phyloP scores from a whole-genome alignment of 2,888 invertebrate genomes.

The Mythimna albipuncta region DNA sequence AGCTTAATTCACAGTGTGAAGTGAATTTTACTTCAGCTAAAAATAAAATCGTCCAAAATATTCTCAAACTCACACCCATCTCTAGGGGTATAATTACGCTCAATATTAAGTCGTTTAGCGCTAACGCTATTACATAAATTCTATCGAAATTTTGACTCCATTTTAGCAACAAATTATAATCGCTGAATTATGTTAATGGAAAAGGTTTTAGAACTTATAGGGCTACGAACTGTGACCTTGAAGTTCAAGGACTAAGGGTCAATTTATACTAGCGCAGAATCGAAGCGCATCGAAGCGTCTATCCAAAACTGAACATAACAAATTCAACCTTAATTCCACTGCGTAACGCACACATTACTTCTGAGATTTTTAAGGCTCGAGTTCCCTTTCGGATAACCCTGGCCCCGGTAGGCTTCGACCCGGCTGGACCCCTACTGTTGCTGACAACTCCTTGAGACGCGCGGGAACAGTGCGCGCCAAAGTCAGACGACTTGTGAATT shows the following conservation, averaged over 20 bases:
- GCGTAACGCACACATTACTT: too few relatives aligned
- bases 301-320: too few relatives aligned
- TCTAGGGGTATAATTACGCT: constrained; percentile 33
- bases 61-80: constrained; percentile 1
- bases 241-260: constrained; percentile 20
- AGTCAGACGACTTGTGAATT: too few relatives aligned
- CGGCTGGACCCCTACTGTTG: too few relatives aligned
- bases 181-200: constrained; percentile 56
- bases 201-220: constrained; percentile 50
- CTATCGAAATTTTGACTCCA: constrained; percentile 49
- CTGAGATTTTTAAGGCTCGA: too few relatives aligned
- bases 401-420: too few relatives aligned
- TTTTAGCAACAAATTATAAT: constrained; percentile 61
- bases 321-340: too few relatives aligned
- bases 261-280: too few relatives aligned
- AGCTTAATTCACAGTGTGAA: neutral
- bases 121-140: constrained; percentile 54
- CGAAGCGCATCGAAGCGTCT: too few relatives aligned
- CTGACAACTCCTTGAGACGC: too few relatives aligned
- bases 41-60: neutral
- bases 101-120: constrained; percentile 46
- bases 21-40: neutral
- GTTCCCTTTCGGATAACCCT: too few relatives aligned
- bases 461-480: too few relatives aligned
- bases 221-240: constrained; percentile 52